Evolutionary conservation across 2,797 vertebrate genomes (phyloP).

Genomic region (Phalanger gymnotis): DNA sequence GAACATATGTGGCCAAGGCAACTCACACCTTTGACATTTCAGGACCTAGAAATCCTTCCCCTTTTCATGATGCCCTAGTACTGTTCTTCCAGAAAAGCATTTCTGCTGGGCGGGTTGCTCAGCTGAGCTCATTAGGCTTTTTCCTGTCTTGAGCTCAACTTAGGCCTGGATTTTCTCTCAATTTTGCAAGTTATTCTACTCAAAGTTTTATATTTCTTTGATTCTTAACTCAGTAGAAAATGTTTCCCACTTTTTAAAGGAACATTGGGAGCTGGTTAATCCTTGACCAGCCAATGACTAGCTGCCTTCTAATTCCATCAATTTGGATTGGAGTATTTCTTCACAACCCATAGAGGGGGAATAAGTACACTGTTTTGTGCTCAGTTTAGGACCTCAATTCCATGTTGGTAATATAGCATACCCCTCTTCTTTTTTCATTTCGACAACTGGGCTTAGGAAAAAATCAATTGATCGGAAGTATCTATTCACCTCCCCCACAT

Average conservation of each 20-base stretch:
- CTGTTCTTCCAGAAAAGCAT: no score
- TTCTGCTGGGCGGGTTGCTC: neutral
- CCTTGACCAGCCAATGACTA: neutral
- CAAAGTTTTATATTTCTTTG: neutral
- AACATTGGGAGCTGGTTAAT: neutral
- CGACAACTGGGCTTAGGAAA: neutral
- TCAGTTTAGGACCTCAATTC: neutral
- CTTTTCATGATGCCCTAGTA: no score
- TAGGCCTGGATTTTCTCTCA: neutral
- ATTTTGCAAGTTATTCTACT: neutral
- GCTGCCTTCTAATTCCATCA: neutral
- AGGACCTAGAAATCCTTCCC: neutral
- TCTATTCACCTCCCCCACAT: neutral
- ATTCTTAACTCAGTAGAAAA: neutral
- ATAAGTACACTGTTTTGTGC: neutral
- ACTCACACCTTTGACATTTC: neutral
- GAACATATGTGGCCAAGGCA: no score
- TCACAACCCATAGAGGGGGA: neutral
- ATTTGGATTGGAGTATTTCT: neutral
- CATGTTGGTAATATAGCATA: neutral
- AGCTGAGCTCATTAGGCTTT: neutral
- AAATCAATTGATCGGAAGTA: neutral
- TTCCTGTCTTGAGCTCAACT: neutral
- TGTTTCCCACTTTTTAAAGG: neutral
- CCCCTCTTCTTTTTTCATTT: neutral